A percentile compares a stretch with the other conserved stretches of the same genome.
Conservation (phyloP, 2,113 vertebrate species). For the Terrapene triunguis region DNA sequence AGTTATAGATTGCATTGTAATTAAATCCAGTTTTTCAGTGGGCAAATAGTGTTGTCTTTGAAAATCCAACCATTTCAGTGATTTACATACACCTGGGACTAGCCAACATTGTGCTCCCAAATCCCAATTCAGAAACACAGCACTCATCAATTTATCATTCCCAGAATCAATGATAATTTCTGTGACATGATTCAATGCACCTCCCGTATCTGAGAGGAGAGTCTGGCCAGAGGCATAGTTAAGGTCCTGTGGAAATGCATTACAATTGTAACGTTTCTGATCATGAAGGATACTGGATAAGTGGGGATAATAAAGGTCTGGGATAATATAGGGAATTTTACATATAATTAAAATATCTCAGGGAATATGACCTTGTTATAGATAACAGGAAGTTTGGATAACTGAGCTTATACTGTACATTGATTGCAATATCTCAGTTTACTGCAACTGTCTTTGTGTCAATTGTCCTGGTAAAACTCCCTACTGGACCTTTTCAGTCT, state of each 20-base stretch:
- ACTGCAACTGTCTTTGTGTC: neutral
- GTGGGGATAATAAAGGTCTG: conserved; percentile 52
- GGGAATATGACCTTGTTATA: neutral
- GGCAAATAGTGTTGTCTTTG: neutral
- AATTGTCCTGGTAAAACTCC: neutral
- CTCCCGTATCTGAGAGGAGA: conserved; percentile 17
- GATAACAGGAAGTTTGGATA: conserved; percentile 11
- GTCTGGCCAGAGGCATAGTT: conserved; percentile 30
- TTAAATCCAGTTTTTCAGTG: neutral
- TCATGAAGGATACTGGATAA: neutral
- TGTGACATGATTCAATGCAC: neutral
- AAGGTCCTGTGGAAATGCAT: rapidly evolving
- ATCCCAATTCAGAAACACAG: neutral
- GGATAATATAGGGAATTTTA: conserved; percentile 38
- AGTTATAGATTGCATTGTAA: conserved; percentile 29
- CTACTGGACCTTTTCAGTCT: neutral
- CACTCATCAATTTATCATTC: neutral
- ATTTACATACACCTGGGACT: neutral
- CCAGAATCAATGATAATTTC: conserved; percentile 3
- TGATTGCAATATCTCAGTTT: neutral
- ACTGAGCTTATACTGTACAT: neutral
- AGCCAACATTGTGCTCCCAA: neutral
- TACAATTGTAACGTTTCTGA: neutral
- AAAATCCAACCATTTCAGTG: neutral
- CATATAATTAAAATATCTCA: conserved; percentile 37